These are phyloP conservation scores for Gymnocheta viridis DNA, from an alignment of 2,888 invertebrate species.

Conservation along the genomic window DNA sequence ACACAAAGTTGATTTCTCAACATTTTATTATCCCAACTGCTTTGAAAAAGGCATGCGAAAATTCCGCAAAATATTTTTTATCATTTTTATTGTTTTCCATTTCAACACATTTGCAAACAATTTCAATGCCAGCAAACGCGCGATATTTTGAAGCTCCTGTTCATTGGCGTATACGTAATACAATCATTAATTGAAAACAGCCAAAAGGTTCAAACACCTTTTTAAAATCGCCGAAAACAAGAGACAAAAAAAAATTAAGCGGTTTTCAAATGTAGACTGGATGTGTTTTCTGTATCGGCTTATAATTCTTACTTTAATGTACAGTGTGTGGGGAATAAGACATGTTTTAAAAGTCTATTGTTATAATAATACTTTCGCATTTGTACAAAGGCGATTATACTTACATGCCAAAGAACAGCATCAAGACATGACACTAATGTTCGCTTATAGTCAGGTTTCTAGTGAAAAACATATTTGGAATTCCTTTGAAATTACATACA, in stretches of 20 bases:
- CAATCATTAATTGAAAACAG: constrained; percentile 7
- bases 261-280: background rate
- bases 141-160: constrained; percentile 18
- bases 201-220: constrained; percentile 56
- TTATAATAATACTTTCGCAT: constrained; percentile 31
- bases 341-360: constrained; percentile 47
- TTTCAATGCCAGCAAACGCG: constrained; percentile 49
- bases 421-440: background rate
- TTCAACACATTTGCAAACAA: constrained; percentile 40
- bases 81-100: constrained; percentile 25
- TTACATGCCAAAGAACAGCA: background rate
- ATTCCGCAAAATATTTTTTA: background rate
- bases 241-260: background rate
- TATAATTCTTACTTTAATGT: constrained; percentile 12
- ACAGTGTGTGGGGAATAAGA: constrained; percentile 36
- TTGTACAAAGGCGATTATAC: background rate
- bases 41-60: background rate
- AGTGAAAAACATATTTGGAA: constrained; percentile 12
- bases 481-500: constrained; percentile 40
- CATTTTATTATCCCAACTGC: background rate
- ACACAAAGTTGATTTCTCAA: background rate
- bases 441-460: constrained; percentile 1
- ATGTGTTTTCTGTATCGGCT: background rate
- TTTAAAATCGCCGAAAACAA: background rate
- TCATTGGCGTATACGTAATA: constrained; percentile 49